Evolutionary conservation across 2,113 vertebrate genomes (phyloP), one percentile per base, ranked within the genome.

Genomic region (Spheniscus mendiculus): DNA sequence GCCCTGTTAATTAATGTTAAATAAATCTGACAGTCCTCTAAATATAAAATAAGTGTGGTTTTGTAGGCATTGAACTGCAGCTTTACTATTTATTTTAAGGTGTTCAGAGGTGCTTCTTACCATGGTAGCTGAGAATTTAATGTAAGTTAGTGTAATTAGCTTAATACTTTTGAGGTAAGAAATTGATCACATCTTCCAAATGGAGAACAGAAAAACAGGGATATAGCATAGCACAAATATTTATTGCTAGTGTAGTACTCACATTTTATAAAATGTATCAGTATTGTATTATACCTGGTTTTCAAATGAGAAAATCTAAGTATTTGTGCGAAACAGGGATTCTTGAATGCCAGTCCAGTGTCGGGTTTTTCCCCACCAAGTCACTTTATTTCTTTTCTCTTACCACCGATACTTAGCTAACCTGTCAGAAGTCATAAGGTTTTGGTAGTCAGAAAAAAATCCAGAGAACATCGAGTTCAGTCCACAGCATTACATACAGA

Each of bases 401-500:
- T 72, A 2, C 26, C 21, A 59, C 44, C 6, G 14, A 1, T 23
- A 40, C 21, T 59, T 63, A 32, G 5, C 23, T 67, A 23, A 84
- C 19, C 9, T 94, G 12, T 69, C 49, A 61, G 55, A 50, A 86
- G 14, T 53, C 30, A 11, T 30, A 71, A 56, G 6, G 50, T 42
- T 88, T 90, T 78, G 32, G 17, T 62, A n/a, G 21, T 65, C 13
- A 56, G 56, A 44, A 89, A 58, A 72, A 78, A 59, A 42, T 29
- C 10, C 14, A 49, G 5, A 2, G 36, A 44, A 34, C 3, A 5
- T 29, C 12, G 55, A 26, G 9, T 66, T 61, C 50, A 36, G 19
- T 72, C 42, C 16, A 27, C 16, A 42, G 20, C 0, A 0, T 55
- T 71, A 34, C 0, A 1, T 9, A 15, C 26, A 59, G 40, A n/a